Conservation (phyloP, 30 jellyfish, hydroid and myxozoan species). For the Chrysaora quinquecirrha region DNA sequence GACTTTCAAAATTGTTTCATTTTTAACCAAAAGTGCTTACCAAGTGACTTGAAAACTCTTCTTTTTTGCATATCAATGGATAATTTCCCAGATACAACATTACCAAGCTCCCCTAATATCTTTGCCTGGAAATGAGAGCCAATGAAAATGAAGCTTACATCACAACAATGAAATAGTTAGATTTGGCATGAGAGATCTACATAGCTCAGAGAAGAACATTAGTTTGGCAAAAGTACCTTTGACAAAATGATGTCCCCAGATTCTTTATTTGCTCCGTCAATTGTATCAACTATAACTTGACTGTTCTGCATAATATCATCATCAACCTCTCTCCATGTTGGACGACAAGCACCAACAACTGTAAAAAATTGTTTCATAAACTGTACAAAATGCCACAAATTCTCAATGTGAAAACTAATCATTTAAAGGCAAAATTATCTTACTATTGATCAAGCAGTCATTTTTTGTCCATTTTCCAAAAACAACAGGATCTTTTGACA, state of each 20-base stretch:
- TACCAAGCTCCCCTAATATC: constrained; percentile 87
- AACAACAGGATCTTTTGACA: constrained; percentile 75
- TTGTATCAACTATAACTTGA: constrained; percentile 87
- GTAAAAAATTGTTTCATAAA: too few species aligned
- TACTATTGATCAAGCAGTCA: constrained; percentile 64
- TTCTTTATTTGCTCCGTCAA: constrained; percentile 72
- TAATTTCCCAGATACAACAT: constrained; percentile 66
- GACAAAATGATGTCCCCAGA: constrained; percentile 93
- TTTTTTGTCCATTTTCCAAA: constrained; percentile 77
- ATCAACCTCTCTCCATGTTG: constrained; percentile 81
- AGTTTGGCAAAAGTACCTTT: too few species aligned
- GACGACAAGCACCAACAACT: constrained; percentile 90
- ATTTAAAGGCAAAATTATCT: too few species aligned
- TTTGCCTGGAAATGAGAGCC: constrained; percentile 49
- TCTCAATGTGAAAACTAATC: too few species aligned
- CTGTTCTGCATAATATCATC: constrained; percentile 84
- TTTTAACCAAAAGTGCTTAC: too few species aligned
- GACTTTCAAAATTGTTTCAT: too few species aligned
- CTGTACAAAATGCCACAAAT: too few species aligned
- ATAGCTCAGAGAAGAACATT: too few species aligned
- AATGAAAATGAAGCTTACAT: too few species aligned
- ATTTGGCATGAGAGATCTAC: too few species aligned
- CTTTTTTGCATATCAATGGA: constrained; percentile 55
- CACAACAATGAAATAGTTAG: too few species aligned
- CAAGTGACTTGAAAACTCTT: constrained; percentile 90